phyloP scores from a whole-genome alignment of 2,888 invertebrate genomes.

The Oscheius sp. region DNA sequence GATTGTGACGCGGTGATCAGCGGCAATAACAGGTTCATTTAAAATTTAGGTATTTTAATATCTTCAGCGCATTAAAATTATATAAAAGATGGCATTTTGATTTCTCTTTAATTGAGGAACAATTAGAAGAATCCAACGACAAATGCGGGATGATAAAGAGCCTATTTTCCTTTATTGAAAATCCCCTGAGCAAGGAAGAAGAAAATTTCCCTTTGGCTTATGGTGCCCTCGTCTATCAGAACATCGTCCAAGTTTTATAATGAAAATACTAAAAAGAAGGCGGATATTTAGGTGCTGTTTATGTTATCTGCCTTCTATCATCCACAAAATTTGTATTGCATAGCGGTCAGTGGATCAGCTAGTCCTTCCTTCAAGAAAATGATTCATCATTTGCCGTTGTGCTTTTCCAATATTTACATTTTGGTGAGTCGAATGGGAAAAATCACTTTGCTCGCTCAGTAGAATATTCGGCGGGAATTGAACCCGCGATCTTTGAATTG shows the following conservation, averaged over 20 bases:
- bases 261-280: too few relatives aligned
- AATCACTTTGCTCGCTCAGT: too few relatives aligned
- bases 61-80: not conserved
- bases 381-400: constrained; percentile 47
- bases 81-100: not conserved
- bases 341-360: constrained; percentile 60
- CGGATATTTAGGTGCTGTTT: constrained; percentile 52
- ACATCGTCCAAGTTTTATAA: constrained; percentile 41
- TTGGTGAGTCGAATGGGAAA: too few relatives aligned
- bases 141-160: constrained; percentile 40
- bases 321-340: constrained; percentile 66
- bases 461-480: too few relatives aligned
- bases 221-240: constrained; percentile 45
- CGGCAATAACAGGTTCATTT: constrained; percentile 3
- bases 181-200: constrained; percentile 42
- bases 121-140: not conserved
- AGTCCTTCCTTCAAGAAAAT: constrained; percentile 46
- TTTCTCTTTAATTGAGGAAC: not conserved
- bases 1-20: constrained; percentile 2
- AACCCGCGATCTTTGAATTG: too few relatives aligned
- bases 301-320: constrained; percentile 64
- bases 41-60: not conserved
- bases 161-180: constrained; percentile 37
- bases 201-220: constrained; percentile 47
- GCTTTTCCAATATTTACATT: constrained; percentile 63